A percentile compares a stretch with the other conserved stretches of the same genome.
Evolutionary conservation across 2,113 vertebrate species (phyloP).

Genomic region (Oostethus manadensis): DNA sequence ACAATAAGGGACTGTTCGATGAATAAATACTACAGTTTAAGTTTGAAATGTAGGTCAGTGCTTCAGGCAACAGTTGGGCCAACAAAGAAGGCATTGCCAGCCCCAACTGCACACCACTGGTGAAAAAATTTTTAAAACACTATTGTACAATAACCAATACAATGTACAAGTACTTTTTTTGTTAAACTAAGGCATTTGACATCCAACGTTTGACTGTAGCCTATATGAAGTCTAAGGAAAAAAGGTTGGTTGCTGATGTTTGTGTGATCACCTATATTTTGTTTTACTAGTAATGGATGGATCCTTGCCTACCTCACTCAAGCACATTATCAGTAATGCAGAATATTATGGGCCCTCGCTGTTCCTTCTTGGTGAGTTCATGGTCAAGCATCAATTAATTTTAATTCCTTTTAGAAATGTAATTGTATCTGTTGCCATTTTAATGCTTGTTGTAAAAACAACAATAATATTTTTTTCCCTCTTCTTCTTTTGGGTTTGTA

Average conservation of each 20-base stretch:
- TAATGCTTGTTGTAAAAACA: conserved; percentile 1
- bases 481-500: conserved; percentile 50
- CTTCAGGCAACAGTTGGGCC: no score
- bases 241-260: not conserved
- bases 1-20: no score
- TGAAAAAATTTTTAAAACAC: no score
- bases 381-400: not conserved
- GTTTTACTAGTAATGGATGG: conserved; percentile 88
- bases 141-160: no score
- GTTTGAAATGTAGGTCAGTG: no score
- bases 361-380: conserved; percentile 84
- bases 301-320: conserved; percentile 92
- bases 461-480: not conserved
- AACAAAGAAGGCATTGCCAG: no score
- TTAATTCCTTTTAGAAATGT: not conserved
- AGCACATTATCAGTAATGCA: conserved; percentile 96
- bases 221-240: not conserved
- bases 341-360: conserved; percentile 94
- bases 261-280: conserved; percentile 2
- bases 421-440: conserved; percentile 4
- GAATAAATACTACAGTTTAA: no score
- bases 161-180: no score
- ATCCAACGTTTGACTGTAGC: not conserved
- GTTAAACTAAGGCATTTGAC: no score
- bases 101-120: no score